phyloP scores from a whole-genome alignment of 2,113 vertebrate genomes.

The Maccullochella peelii region DNA sequence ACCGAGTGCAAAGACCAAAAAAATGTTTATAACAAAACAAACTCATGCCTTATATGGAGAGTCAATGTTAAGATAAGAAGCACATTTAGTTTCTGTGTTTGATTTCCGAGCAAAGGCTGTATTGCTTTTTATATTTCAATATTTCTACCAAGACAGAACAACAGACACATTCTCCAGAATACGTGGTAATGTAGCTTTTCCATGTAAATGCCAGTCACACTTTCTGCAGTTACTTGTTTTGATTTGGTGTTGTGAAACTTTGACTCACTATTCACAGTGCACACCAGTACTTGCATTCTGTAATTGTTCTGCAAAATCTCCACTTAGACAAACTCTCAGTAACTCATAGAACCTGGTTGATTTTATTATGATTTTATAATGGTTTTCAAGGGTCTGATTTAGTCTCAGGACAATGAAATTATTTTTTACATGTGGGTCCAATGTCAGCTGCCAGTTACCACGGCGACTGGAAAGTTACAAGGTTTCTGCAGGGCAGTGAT shows the following conservation, averaged over 20 bases:
- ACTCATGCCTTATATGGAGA: slow-evolving; percentile 87
- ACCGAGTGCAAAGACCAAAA: slow-evolving; percentile 81
- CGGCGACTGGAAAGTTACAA: slow-evolving; percentile 14
- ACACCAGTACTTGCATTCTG: slow-evolving; percentile 63
- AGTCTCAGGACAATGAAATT: slow-evolving; percentile 56
- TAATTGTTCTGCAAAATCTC: slow-evolving; percentile 69
- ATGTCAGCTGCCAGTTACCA: slow-evolving; percentile 35
- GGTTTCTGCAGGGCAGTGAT: slow-evolving; percentile 46
- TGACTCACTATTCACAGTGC: slow-evolving; percentile 65
- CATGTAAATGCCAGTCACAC: slow-evolving; percentile 73
- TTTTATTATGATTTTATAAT: slow-evolving; percentile 20
- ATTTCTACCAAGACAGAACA: slow-evolving; percentile 76
- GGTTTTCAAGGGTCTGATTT: slow-evolving; percentile 52
- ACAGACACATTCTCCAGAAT: slow-evolving; percentile 67
- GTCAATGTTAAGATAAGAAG: slow-evolving; percentile 85
- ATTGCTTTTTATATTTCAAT: slow-evolving; percentile 78
- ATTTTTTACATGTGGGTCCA: slow-evolving; percentile 13
- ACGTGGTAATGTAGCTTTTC: slow-evolving; percentile 72
- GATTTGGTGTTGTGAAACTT: slow-evolving; percentile 72
- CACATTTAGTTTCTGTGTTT: slow-evolving; percentile 83
- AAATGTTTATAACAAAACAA: slow-evolving; percentile 81
- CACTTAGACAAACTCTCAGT: slow-evolving; percentile 34
- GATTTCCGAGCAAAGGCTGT: slow-evolving; percentile 69
- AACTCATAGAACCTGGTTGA: slow-evolving; percentile 27
- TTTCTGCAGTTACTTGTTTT: slow-evolving; percentile 69